Base-by-base conservation (phyloP, 35 echinoderm and acorn worm species). In the Patiria miniata region DNA sequence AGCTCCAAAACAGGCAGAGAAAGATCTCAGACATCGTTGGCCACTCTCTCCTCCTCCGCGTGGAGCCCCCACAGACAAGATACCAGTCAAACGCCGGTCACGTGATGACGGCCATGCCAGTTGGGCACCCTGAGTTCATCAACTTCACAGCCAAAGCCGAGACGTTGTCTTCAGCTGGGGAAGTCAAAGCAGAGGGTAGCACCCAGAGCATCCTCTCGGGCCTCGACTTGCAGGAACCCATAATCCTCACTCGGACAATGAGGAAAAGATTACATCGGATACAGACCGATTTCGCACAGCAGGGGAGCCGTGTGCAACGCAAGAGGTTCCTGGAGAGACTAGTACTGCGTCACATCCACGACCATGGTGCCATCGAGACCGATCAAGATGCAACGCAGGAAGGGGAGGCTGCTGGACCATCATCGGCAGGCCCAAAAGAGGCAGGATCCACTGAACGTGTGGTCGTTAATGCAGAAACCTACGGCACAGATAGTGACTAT, bases 111-210 rank as follows among this genome's bases (percentile, higher is more conserved):
- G 68, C 92, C 10, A 68, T 94, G 36, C 95, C 93, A 22, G 78
- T 98, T 9, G 78, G 80, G 3, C 92, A 91, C 91, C 95, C 95
- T 23, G 95, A 98, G 10, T 86, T 98, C 54, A 91, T 98, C 39
- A 78, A 87, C 23, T 94, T 98, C 78, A 21, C 32, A 7, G 89
- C 91, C 44, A 89, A 98, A 78, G 89, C 82, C 1, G 73, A 89
- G 8, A 90, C 91, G 39, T 91, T 91, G 37, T 61, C 79, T 1
- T 68, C 93, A 37, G 59, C 89, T 19, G 83, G 42, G 29, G 37
- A 28, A 21, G 4, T 51, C 40, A 5, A 18, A 51, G 51, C 28
- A 16, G 17, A 32, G 16, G 29, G 16, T 16, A 80, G 37, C 36
- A 81, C 51, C 26, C 14, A 77, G 58, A 81, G 83, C 78, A 36